These are phyloP conservation scores for Eptesicus fuscus DNA, from an alignment of 2,113 vertebrate genomes.

Conservation along the genomic window DNA sequence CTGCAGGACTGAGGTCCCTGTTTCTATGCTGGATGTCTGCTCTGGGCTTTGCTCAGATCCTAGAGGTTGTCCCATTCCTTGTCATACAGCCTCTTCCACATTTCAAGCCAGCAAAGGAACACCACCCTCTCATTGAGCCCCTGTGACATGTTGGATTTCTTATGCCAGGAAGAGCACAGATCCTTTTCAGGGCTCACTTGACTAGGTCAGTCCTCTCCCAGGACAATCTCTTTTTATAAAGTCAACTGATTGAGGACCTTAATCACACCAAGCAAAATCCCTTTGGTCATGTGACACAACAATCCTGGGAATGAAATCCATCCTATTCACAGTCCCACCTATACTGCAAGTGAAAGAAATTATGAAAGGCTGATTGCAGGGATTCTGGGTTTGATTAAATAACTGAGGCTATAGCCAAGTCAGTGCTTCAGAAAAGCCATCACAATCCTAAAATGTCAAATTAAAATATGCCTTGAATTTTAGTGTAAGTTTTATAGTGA, in stretches of 20 bases:
- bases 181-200: background rate
- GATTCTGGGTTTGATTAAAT: constrained; percentile 18
- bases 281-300: background rate
- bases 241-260: background rate
- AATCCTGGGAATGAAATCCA: background rate
- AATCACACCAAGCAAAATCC: background rate
- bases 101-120: background rate
- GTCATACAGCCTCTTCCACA: background rate
- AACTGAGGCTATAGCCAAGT: background rate
- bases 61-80: background rate
- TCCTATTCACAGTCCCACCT: background rate
- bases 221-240: background rate
- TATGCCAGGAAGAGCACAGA: background rate
- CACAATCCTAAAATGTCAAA: background rate
- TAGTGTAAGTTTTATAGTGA: background rate
- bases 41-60: background rate
- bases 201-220: background rate
- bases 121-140: background rate
- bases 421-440: background rate
- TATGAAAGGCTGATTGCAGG: background rate
- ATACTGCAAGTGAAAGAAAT: background rate
- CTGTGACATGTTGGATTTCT: background rate
- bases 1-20: background rate
- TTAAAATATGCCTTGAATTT: background rate
- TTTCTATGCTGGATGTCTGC: background rate